These are phyloP conservation scores for Aricia agestis DNA, from an alignment of 1,140 invertebrate species.

Conservation along the genomic window DNA sequence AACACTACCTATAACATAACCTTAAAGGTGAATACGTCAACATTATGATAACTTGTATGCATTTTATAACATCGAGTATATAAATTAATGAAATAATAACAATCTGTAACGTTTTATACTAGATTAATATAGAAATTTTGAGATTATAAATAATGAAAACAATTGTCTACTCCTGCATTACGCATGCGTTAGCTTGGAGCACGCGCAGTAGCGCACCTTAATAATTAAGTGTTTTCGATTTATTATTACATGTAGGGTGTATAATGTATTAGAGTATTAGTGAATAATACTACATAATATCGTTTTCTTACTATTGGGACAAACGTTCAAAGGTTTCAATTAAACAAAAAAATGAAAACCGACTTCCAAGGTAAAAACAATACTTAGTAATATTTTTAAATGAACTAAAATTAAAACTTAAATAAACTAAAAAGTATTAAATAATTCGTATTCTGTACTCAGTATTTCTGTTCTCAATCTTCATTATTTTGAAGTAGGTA, in stretches of 20 bases:
- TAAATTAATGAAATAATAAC: background rate
- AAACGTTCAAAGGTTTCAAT: too few relatives aligned
- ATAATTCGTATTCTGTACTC: too few relatives aligned
- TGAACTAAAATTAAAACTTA: too few relatives aligned
- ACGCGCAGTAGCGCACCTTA: background rate
- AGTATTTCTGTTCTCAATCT: too few relatives aligned
- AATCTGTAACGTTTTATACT: background rate
- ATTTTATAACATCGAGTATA: background rate
- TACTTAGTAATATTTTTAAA: too few relatives aligned
- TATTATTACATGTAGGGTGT: background rate
- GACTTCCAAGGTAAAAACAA: too few relatives aligned
- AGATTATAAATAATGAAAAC: constrained; percentile 7
- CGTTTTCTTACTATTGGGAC: background rate
- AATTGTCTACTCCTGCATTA: background rate
- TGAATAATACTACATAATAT: background rate
- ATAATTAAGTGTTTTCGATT: background rate
- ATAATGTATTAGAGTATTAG: background rate
- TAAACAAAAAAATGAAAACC: too few relatives aligned
- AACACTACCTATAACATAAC: background rate
- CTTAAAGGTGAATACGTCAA: background rate
- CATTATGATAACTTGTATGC: background rate
- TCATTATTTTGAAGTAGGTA: too few relatives aligned
- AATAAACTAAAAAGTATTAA: too few relatives aligned
- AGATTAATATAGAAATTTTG: background rate
- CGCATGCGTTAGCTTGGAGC: background rate